These are phyloP conservation scores for Dryococelus australis DNA, from an alignment of 2,888 invertebrate genomes.

Conservation along the genomic window DNA sequence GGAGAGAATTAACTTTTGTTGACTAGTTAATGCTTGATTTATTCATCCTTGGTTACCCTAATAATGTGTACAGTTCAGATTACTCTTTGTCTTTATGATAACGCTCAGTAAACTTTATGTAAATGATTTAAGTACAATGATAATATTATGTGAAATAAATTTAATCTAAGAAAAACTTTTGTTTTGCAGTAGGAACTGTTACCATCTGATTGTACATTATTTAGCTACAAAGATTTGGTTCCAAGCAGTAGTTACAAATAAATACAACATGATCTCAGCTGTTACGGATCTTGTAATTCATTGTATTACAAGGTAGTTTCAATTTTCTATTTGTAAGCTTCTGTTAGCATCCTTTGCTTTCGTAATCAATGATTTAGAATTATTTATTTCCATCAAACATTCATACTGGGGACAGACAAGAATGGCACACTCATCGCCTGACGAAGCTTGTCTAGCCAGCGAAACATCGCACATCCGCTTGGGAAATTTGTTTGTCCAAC, in stretches of 20 bases:
- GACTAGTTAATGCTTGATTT: conserved; percentile 9
- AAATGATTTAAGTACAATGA: neutral
- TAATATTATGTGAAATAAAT: too few species aligned
- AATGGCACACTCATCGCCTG: too few species aligned
- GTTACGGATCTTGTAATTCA: neutral
- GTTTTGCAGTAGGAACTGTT: neutral
- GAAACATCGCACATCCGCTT: too few species aligned
- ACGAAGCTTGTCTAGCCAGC: too few species aligned
- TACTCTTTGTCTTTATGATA: neutral
- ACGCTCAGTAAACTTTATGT: neutral
- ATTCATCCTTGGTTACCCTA: neutral
- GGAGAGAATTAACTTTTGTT: conserved; percentile 16
- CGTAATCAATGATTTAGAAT: too few species aligned
- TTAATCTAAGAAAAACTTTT: neutral
- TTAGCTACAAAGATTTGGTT: neutral
- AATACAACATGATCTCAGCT: neutral
- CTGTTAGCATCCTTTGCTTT: too few species aligned
- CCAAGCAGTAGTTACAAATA: neutral
- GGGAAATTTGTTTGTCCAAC: too few species aligned
- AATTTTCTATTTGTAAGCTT: too few species aligned
- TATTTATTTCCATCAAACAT: too few species aligned
- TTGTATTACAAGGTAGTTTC: too few species aligned
- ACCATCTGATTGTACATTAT: neutral
- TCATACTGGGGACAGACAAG: too few species aligned
- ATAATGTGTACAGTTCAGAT: neutral